Evolutionary conservation across 35 echinoderm and acorn worm genomes (phyloP).

Genomic region (Strongylocentrotus purpuratus): DNA sequence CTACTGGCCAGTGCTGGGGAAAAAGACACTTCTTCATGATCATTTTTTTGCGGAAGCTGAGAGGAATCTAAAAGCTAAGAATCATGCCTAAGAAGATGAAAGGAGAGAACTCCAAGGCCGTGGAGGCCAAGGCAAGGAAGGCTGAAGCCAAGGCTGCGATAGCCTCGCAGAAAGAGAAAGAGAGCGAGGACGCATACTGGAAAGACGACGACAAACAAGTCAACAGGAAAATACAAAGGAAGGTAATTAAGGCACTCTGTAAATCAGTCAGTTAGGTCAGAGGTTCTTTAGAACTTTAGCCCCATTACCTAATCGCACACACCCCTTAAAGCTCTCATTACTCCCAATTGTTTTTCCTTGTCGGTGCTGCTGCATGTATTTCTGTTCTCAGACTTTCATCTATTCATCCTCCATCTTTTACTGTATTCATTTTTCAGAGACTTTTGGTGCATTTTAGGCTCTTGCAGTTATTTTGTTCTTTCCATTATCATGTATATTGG

Average conservation of each 20-base stretch:
- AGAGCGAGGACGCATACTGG: slow-evolving; percentile 88
- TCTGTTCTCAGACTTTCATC: too few relatives aligned
- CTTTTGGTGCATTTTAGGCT: too few relatives aligned
- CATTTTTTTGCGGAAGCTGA: not conserved
- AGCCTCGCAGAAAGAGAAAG: slow-evolving; percentile 61
- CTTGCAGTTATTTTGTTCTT: too few relatives aligned
- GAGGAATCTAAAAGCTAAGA: not conserved
- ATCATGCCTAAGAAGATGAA: slow-evolving; percentile 96
- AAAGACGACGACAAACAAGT: slow-evolving; percentile 85
- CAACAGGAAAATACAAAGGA: slow-evolving; percentile 86
- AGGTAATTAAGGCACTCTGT: slow-evolving; percentile 51
- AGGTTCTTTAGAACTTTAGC: not conserved
- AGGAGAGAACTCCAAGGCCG: slow-evolving; percentile 92
- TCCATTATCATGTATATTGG: too few relatives aligned
- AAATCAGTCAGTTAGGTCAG: not conserved
- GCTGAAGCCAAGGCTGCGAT: slow-evolving; percentile 71
- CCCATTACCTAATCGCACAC: not conserved
- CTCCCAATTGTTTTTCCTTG: too few relatives aligned
- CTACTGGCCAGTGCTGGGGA: not conserved
- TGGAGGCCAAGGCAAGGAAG: slow-evolving; percentile 78
- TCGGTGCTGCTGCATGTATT: too few relatives aligned
- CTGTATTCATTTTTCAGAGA: too few relatives aligned
- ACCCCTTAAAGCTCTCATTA: too few relatives aligned
- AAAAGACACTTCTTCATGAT: not conserved
- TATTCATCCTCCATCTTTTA: too few relatives aligned